Evolutionary conservation across 2,113 vertebrate genomes (phyloP), one percentile per base, ranked within the genome.

Genomic region (Solea senegalensis): DNA sequence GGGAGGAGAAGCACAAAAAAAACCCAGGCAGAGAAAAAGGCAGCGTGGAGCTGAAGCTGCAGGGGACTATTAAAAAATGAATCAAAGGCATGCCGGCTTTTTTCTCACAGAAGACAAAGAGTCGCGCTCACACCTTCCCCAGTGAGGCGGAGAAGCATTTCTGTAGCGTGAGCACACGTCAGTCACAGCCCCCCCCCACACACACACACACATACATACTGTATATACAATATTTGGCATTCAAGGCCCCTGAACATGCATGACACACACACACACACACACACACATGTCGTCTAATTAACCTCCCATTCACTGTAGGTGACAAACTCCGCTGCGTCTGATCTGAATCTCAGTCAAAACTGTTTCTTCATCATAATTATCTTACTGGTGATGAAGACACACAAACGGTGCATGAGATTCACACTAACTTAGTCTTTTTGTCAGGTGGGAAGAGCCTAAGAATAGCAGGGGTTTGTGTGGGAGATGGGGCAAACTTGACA

Each of bases 51-150:
- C 77, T 40, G 5, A 34, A 81, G 88, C 89, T 85, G 78, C 81
- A 65, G 86, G 86, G 83, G 66, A 51, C 78, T 86, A 74, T 88
- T 92, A 87, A 90, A 90, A 93, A 78, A 91, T 92, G 76, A 83
- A 92, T 92, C 90, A 91, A 91, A 92, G 90, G 50, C 65, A 27
- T 46, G 8, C 27, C 27, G 77, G 80, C 71, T 50, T 73, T 78
- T 34, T 71, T 59, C 48, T 63, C 61, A 27, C 70, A 71, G 78
- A 64, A 79, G 61, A 72, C 55, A 60, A 40, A 81, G 63, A 74
- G 44, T 46, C 40, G 34, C 3, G 21, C 81, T 72, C 56, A 52
- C 75, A 74, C 63, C 70, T 67, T 72, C 72, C 60, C 45, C 45
- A 44, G 5, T 52, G 57, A 75, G 63, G 71, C 56, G 44, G 53